Conservation (phyloP, 2,888 invertebrate genomes). For the Euphydryas editha region DNA sequence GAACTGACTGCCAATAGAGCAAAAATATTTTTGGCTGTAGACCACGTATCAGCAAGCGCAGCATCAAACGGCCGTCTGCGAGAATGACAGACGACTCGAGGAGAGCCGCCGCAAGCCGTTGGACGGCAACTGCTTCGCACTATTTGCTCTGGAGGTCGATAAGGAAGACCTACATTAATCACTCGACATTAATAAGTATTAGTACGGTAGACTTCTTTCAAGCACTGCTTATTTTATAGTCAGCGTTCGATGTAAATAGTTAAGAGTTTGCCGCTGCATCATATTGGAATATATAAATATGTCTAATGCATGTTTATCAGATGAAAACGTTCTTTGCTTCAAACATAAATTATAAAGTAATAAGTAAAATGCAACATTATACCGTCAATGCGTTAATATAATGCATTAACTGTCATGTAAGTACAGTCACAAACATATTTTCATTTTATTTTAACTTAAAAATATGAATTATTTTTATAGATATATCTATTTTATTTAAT, state of each 20-base stretch:
- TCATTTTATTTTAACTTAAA: no score
- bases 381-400: constrained; percentile 13
- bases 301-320: not conserved
- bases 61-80: no score
- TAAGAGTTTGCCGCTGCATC: not conserved
- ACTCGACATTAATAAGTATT: not conserved
- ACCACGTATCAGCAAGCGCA: no score
- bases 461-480: no score
- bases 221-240: not conserved
- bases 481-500: no score
- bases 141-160: no score
- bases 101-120: no score
- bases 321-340: constrained; percentile 1
- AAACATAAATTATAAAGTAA: not conserved
- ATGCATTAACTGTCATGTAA: not conserved
- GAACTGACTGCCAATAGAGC: no score
- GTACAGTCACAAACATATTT: not conserved
- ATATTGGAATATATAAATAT: not conserved
- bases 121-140: no score
- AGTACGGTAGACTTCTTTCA: not conserved
- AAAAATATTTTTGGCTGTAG: no score
- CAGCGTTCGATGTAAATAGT: not conserved
- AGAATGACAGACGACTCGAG: no score
- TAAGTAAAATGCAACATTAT: constrained; percentile 4
- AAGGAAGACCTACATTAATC: no score